Percentiles rank a stretch among this genome's conserved stretches.
Conservation (phyloP, 1,140 invertebrate species). For the Daktulosphaira vitifoliae region DNA sequence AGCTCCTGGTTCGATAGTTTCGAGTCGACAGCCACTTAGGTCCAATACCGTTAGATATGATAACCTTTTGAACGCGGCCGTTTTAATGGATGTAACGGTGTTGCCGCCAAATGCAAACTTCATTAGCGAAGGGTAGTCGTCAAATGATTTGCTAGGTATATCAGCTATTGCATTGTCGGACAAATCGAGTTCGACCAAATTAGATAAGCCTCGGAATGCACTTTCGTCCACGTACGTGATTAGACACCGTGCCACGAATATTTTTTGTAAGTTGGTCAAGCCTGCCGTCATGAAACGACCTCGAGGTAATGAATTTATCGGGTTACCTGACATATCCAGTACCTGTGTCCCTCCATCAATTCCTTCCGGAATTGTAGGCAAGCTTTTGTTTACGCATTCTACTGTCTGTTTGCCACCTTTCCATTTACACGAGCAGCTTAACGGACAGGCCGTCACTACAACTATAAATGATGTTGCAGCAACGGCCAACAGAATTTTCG, state of each 20-base stretch:
- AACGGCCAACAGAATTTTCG: neutral
- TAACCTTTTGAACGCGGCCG: conserved; percentile 62
- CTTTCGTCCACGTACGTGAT: conserved; percentile 65
- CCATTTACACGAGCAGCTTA: conserved; percentile 77
- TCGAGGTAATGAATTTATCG: conserved; percentile 60
- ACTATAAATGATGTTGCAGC: conserved; percentile 20
- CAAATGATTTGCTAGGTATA: conserved; percentile 68
- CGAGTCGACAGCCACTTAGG: conserved; percentile 67
- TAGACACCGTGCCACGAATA: conserved; percentile 67
- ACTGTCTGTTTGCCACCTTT: conserved; percentile 84
- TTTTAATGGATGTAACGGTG: conserved; percentile 61
- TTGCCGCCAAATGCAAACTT: conserved; percentile 69
- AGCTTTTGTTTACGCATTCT: conserved; percentile 66
- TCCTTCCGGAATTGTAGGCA: conserved; percentile 64
- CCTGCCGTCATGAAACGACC: conserved; percentile 68
- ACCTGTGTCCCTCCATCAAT: conserved; percentile 81
- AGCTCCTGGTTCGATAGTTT: conserved; percentile 66
- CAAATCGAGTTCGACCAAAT: conserved; percentile 80
- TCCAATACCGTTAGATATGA: conserved; percentile 71
- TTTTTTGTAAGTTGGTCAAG: conserved; percentile 73
- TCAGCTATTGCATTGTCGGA: conserved; percentile 69
- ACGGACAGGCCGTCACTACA: conserved; percentile 55
- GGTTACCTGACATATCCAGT: conserved; percentile 72
- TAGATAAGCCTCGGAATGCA: conserved; percentile 73
- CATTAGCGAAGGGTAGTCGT: conserved; percentile 69